A percentile compares a stretch with the other conserved stretches of the same genome.
These are phyloP conservation scores for Drosophila carrolli DNA, from an alignment of 1,140 invertebrate genomes.

Conservation along the genomic window DNA sequence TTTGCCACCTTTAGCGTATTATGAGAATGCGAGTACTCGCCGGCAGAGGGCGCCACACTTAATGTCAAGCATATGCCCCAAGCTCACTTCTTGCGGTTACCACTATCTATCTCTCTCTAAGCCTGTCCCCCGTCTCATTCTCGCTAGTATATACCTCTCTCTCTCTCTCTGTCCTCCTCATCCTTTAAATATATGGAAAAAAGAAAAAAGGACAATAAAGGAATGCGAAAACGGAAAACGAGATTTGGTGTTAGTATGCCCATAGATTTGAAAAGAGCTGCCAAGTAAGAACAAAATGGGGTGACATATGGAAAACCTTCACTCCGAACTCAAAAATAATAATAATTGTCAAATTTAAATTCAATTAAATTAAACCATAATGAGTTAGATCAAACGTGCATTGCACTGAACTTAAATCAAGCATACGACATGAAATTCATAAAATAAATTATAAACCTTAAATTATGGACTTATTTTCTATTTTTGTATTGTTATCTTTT, in stretches of 20 bases:
- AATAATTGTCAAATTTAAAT: too few species aligned
- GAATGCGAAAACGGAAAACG: slow-evolving; percentile 26
- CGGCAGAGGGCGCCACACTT: slow-evolving; percentile 55
- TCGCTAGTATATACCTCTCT: background rate
- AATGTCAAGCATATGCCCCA: slow-evolving; percentile 68
- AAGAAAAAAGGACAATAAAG: slow-evolving; percentile 3
- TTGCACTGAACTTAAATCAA: slow-evolving; percentile 5
- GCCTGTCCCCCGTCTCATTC: background rate
- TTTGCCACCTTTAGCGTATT: slow-evolving; percentile 71
- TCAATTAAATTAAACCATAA: too few species aligned
- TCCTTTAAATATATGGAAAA: slow-evolving; percentile 47
- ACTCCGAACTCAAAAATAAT: background rate
- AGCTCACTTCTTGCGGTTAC: slow-evolving; percentile 67
- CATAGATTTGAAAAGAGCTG: slow-evolving; percentile 35
- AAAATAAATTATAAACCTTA: too few species aligned
- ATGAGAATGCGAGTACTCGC: slow-evolving; percentile 34
- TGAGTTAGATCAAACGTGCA: background rate
- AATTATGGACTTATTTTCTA: too few species aligned
- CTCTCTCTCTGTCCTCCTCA: background rate
- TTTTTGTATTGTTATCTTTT: too few species aligned
- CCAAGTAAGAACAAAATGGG: slow-evolving; percentile 14
- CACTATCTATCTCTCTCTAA: slow-evolving; percentile 10
- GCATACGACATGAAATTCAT: too few species aligned
- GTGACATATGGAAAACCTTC: background rate
- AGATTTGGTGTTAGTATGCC: slow-evolving; percentile 19